Percentiles rank a stretch among this genome's conserved stretches.
Conservation (phyloP, 2,888 invertebrate species). For the Leptopilina drosophilae region DNA sequence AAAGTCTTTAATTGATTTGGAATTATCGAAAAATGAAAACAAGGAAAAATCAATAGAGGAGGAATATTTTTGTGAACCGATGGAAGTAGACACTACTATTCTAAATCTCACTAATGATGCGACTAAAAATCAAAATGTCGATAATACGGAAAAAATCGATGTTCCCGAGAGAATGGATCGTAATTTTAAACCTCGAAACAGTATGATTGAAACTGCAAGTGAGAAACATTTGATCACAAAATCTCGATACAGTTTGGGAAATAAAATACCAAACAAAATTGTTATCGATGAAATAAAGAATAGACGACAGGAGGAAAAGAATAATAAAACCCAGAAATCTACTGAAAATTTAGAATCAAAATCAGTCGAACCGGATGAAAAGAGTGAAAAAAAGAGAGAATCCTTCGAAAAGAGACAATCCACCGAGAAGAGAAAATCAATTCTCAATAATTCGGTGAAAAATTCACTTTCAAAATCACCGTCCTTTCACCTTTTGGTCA, state of each 20-base stretch:
- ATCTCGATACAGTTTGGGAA: conserved; percentile 8
- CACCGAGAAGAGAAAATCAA: not conserved
- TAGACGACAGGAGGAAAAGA: not conserved
- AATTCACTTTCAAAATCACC: not conserved
- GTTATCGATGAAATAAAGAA: not conserved
- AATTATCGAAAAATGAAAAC: not conserved
- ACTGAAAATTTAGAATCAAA: not conserved
- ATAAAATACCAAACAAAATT: not conserved
- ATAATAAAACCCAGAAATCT: not conserved
- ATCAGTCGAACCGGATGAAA: not conserved
- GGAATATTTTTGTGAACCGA: not conserved
- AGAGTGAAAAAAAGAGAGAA: not conserved
- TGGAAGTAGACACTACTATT: conserved; percentile 7
- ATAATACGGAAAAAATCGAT: not conserved
- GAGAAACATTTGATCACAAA: not conserved
- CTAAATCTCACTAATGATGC: not conserved
- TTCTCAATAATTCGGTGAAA: not conserved
- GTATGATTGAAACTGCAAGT: conserved; percentile 8
- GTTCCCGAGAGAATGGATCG: conserved; percentile 23
- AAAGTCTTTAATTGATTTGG: not conserved
- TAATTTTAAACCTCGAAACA: conserved; percentile 25
- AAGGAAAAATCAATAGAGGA: not conserved
- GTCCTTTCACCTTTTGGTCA: not conserved
- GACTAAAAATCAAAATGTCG: not conserved
- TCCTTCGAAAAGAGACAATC: not conserved